Percentiles rank a stretch among this genome's conserved stretches.
Evolutionary conservation across 2,113 vertebrate species (phyloP).

Genomic region (Podiceps cristatus): DNA sequence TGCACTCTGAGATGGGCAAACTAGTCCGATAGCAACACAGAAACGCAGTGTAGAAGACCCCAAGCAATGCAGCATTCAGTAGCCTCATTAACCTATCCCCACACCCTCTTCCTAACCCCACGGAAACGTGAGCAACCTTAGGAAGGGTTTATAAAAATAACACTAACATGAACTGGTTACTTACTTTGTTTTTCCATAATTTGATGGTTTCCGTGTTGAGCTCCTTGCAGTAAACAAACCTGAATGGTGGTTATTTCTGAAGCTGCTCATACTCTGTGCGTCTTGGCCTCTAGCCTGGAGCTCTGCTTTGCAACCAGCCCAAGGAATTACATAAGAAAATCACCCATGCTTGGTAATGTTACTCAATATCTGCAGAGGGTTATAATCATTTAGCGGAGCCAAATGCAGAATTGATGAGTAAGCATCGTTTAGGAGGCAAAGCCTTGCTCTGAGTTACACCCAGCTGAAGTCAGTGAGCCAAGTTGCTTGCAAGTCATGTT

Average conservation of each 20-base stretch:
- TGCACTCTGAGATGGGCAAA: neutral
- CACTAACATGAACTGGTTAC: accelerated
- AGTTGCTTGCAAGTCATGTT: neutral
- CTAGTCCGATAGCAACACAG: neutral
- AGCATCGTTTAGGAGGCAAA: neutral
- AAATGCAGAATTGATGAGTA: conserved; percentile 42
- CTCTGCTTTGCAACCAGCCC: conserved; percentile 7
- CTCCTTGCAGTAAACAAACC: conserved; percentile 31
- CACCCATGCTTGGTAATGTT: neutral
- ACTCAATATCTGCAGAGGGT: neutral
- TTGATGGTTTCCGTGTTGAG: conserved; percentile 9
- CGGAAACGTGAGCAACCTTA: accelerated
- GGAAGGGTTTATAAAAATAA: neutral
- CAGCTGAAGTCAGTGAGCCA: neutral
- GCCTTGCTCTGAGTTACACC: conserved; percentile 23
- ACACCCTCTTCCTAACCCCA: accelerated
- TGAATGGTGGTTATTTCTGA: conserved; percentile 69
- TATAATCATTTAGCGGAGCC: neutral
- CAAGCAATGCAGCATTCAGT: accelerated
- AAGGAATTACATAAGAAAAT: conserved; percentile 36
- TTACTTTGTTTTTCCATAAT: conserved; percentile 20
- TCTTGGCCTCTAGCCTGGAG: conserved; percentile 36
- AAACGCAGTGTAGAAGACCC: neutral
- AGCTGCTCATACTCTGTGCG: neutral
- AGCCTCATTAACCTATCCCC: neutral